Base-by-base conservation (phyloP, 2,113 vertebrate species). In the Nymphicus hollandicus region DNA sequence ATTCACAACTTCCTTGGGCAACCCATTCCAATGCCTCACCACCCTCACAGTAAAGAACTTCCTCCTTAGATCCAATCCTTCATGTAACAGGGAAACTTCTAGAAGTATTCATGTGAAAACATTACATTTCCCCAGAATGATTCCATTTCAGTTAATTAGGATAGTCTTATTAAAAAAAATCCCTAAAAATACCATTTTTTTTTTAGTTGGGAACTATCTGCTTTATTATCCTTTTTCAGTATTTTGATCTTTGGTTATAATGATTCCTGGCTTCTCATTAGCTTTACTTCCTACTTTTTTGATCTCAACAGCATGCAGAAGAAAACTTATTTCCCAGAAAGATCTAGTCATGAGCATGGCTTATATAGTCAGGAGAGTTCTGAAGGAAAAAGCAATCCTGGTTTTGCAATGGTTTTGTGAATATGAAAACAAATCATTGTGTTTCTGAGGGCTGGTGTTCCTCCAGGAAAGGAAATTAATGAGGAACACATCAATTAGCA, bases 381-480 rank as follows among this genome's bases (percentile, higher is more conserved):
- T 20, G 77, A 74, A 55, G 46, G 58, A 90, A 93, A 80, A 89
- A 23, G 8, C 64, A 89, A 44, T 94, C 43, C 33, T 77, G 11
- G 22, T 86, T 93, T 70, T 70, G 17, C 35, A 88, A 44, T 35
- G 23, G 44, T 66, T 86, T 70, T 31, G 66, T 1, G 6, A 92
- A 87, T 85, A 65, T 72, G 89, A 95, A 95, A 95, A 86, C 58
- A 92, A 92, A 72, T 79, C 47, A 69, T 2, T 68, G 50, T n/a
- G 24, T 69, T 93, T 83, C 78, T 52, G 18, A 47, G 27, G n/a
- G 47, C 58, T 94, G 84, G 13, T 82, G 88, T 89, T 92, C 81
- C 46, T 92, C 55, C 44, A 90, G 64, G 72, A 89, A 87, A 69
- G 33, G n/a, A 90, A 94, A 92, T 89, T 81, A 92, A 61, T 65